These are phyloP conservation scores for Pangasius mekongensis DNA, from an alignment of 2,797 vertebrate species.

Conservation along the genomic window DNA sequence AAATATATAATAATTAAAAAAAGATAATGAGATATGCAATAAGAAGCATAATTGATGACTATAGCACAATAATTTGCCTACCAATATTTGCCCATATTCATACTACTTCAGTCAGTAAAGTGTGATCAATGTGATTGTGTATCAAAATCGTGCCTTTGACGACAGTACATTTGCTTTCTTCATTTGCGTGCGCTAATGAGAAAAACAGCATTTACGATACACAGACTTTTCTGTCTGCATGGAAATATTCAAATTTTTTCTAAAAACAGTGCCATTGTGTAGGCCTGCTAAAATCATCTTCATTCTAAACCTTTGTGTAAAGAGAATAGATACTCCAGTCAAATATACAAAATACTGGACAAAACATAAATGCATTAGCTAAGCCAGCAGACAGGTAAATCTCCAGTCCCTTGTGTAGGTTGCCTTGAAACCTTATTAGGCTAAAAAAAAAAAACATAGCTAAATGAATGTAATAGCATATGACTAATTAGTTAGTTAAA, in stretches of 20 bases:
- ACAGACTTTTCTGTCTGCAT: neutral
- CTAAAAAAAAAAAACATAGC: too few species aligned
- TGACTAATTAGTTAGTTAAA: neutral
- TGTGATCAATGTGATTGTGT: neutral
- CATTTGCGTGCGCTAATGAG: neutral
- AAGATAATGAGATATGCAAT: constrained; percentile 4
- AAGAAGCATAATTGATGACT: neutral
- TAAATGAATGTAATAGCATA: neutral
- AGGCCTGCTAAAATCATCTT: neutral
- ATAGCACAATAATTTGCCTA: neutral
- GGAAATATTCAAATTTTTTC: neutral
- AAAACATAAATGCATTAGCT: neutral
- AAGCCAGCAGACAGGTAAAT: neutral
- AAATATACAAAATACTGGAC: neutral
- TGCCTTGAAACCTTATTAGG: neutral
- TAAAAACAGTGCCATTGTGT: neutral
- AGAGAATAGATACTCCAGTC: neutral
- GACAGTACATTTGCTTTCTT: neutral
- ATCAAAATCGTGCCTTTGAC: neutral
- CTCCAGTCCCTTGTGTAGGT: neutral
- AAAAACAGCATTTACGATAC: neutral
- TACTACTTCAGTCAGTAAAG: neutral
- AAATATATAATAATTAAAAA: constrained; percentile 19
- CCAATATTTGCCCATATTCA: neutral
- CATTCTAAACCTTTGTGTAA: neutral